phyloP scores from a whole-genome alignment of 1,140 invertebrate species.

The Archivesica marissinica region DNA sequence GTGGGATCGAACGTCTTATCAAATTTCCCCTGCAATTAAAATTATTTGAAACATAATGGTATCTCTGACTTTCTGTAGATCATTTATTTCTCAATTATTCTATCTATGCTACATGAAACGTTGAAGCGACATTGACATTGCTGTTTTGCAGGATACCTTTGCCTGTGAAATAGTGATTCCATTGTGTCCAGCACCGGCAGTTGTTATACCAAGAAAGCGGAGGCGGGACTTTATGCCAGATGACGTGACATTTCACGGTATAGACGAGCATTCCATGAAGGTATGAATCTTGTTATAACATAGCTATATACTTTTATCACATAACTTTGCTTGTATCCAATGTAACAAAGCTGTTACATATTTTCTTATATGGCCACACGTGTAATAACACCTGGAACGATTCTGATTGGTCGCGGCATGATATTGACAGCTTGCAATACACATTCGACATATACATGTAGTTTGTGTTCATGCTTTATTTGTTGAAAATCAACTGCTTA shows the following conservation, averaged over 20 bases:
- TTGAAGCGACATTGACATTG: background rate
- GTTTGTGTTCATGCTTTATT: too few species aligned
- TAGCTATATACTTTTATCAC: background rate
- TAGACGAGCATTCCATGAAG: conserved; percentile 47
- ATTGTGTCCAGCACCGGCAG: background rate
- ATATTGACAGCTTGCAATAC: too few species aligned
- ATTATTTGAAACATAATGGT: background rate
- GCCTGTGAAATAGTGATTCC: background rate
- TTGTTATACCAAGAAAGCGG: conserved; percentile 9
- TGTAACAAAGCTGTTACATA: too few species aligned
- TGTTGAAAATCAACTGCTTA: too few species aligned
- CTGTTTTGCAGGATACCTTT: background rate
- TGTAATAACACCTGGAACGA: too few species aligned
- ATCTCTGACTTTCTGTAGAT: background rate
- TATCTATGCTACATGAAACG: background rate
- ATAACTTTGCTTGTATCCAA: too few species aligned
- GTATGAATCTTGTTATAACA: background rate
- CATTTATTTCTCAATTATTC: background rate
- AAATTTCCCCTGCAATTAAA: background rate
- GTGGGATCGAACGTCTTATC: background rate
- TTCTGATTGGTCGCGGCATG: too few species aligned
- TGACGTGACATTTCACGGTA: conserved; percentile 15
- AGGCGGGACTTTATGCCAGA: conserved; percentile 28
- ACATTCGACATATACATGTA: too few species aligned
- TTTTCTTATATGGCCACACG: too few species aligned